phyloP scores from a whole-genome alignment of 2,113 vertebrate species.

The Herpetotheres cachinnans region DNA sequence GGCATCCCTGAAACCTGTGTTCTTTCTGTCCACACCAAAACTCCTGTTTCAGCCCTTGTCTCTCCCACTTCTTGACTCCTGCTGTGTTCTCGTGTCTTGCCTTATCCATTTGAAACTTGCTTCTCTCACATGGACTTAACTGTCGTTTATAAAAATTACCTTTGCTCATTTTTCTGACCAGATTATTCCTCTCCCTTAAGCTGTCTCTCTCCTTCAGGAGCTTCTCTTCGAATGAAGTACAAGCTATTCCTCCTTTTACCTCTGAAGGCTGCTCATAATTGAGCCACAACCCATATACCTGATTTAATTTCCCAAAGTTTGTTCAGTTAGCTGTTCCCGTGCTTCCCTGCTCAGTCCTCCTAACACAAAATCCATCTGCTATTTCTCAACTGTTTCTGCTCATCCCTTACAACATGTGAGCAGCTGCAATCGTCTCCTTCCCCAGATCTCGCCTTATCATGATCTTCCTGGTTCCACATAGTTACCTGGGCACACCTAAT shows the following conservation, averaged over 20 bases:
- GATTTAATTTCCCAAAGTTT: not conserved
- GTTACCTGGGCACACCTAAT: not conserved
- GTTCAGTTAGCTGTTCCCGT: not conserved
- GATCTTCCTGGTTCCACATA: not conserved
- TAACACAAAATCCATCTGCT: not conserved
- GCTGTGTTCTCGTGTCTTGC: not conserved
- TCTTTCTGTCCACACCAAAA: slow-evolving; percentile 9
- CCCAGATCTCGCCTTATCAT: not conserved
- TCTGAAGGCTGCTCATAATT: not conserved
- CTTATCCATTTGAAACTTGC: not conserved
- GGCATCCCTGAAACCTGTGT: not conserved
- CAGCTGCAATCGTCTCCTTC: not conserved
- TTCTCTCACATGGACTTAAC: not conserved
- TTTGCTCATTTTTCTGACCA: not conserved
- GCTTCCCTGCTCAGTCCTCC: not conserved
- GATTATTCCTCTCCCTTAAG: not conserved
- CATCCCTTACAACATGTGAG: not conserved
- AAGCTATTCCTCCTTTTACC: not conserved
- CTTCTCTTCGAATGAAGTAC: not conserved
- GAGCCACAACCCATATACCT: not conserved
- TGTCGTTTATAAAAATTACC: not conserved
- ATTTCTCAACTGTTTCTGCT: not conserved
- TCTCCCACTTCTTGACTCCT: slow-evolving; percentile 6
- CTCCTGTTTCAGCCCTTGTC: not conserved
- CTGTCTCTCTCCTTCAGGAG: not conserved